These are phyloP conservation scores for Dromas ardeola DNA, from an alignment of 2,113 vertebrate species.

Conservation along the genomic window DNA sequence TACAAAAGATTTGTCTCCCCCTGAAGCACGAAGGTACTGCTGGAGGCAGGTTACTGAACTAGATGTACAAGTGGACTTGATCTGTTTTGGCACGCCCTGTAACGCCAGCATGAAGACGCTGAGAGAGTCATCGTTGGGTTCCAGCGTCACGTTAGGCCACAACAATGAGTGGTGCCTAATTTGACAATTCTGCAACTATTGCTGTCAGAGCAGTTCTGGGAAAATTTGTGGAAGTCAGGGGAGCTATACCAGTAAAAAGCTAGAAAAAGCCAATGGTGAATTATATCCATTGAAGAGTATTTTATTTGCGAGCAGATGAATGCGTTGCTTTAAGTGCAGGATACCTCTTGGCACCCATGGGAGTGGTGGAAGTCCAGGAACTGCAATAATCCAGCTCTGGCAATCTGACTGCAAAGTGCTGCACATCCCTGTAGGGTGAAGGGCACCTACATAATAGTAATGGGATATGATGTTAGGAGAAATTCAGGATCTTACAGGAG, in stretches of 20 bases:
- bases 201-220: not conserved
- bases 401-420: not conserved
- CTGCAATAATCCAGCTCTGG: not conserved
- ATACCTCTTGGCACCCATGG: not conserved
- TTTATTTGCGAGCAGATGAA: not conserved
- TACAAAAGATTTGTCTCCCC: constrained; percentile 30
- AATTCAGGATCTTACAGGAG: not conserved
- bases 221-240: not conserved
- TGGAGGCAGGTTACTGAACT: constrained; percentile 25
- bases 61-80: not conserved
- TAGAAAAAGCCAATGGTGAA: not conserved
- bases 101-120: accelerated
- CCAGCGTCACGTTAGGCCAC: accelerated
- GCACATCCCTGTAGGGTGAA: not conserved
- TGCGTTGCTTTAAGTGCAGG: not conserved
- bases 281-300: not conserved
- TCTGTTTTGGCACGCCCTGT: not conserved
- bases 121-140: not conserved
- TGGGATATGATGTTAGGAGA: not conserved
- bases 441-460: not conserved
- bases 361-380: not conserved
- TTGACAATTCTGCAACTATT: not conserved
- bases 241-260: not conserved
- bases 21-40: not conserved
- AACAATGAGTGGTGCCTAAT: not conserved